phyloP scores from a whole-genome alignment of 2,113 vertebrate species.

The Cyphomyrus discorhynchus region DNA sequence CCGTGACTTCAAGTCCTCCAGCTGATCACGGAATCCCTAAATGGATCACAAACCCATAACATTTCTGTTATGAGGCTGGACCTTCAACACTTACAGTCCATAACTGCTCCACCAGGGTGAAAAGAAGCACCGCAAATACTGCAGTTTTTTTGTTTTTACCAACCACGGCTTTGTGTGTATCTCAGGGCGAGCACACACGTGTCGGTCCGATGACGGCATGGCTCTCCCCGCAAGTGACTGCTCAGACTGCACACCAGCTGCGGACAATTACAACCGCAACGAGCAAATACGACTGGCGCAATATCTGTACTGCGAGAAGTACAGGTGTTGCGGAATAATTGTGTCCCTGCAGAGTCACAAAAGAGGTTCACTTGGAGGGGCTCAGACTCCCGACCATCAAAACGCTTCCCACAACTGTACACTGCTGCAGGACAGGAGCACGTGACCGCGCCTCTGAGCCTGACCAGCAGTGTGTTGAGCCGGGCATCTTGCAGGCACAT shows the following conservation, averaged over 20 bases:
- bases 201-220: background rate
- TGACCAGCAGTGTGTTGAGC: background rate
- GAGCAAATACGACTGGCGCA: background rate
- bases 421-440: background rate
- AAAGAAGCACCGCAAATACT: background rate
- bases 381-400: background rate
- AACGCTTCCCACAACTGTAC: background rate
- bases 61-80: background rate
- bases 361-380: background rate
- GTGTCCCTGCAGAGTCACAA: background rate
- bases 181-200: background rate
- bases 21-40: background rate
- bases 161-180: background rate
- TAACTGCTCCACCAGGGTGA: background rate
- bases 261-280: background rate
- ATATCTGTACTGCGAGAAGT: background rate
- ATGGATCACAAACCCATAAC: background rate
- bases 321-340: background rate
- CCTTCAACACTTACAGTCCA: background rate
- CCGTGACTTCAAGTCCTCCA: background rate
- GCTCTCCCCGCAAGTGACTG: background rate
- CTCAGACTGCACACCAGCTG: background rate
- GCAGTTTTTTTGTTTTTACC: background rate
- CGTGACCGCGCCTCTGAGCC: background rate
- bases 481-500: background rate